Base-by-base conservation (phyloP, 1,140 invertebrate species). In the Halictus rubicundus region DNA sequence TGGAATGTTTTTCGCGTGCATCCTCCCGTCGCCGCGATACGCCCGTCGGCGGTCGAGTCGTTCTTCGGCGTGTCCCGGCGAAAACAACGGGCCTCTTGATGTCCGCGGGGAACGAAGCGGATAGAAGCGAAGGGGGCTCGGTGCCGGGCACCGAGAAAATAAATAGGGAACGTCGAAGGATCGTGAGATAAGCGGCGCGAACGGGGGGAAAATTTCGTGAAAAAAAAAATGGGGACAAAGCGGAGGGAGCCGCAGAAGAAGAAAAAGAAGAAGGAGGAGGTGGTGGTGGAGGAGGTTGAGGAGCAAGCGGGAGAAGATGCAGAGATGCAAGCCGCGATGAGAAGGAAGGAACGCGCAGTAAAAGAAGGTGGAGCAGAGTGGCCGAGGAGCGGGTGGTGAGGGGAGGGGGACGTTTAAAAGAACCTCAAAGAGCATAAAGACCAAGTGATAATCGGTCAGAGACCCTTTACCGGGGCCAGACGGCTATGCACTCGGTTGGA, bases 361-460 rank as follows among this genome's bases (percentile, higher is more conserved):
- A 78, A 72, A 78, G 76, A 49, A 78, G 69, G 76, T 65, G 46
- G 64, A 70, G 57, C 12, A 59, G 57, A 32, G 16, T 9, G n/a
- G n/a, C 54, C 27, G 27, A 37, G 27, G 14, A 9, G 27, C 16
- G 27, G 23, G 16, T 9, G 60, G 59, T 3, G 0, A 25, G 60
- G 78, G 63, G 2, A n/a, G 12, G 39, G 75, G 73, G 81, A 75
- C 86, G 80, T 88, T 88, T 88, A 87, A 89, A 90, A 89, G 88
- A 89, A 89, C 88, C 88, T 89, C 88, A 90, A 91, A 90, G 88
- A 86, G 80, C 80, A 89, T 90, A 91, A 91, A 89, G 89, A 88
- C 86, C 88, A 89, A 88, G 89, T 91, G 90, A 91, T 90, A 91
- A 91, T 91, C 90, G 90, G 90, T 91, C 90, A 91, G 89, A 91